phyloP scores from a whole-genome alignment of 1,140 invertebrate species.

The Subanguina moxae region DNA sequence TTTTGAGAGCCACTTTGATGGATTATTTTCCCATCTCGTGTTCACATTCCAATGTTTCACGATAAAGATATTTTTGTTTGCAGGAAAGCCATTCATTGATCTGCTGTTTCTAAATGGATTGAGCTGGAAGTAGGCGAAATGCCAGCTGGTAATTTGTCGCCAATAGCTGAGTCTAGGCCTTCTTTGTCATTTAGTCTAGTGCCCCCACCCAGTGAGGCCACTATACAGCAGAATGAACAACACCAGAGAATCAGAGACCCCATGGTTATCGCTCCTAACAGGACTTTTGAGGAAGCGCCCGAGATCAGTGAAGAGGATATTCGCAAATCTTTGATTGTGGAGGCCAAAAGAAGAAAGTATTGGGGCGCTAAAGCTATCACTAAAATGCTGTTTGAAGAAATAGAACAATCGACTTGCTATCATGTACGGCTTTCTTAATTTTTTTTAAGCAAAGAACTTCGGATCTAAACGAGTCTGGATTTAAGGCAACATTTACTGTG shows the following conservation, averaged over 20 bases:
- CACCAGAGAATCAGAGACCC: background rate
- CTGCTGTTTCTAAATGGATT: no score
- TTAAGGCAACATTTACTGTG: no score
- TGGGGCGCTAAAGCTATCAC: constrained; percentile 54
- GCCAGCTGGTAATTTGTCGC: background rate
- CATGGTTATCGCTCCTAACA: background rate
- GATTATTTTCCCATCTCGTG: no score
- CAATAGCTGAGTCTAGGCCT: background rate
- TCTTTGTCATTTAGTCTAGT: background rate
- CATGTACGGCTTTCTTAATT: no score
- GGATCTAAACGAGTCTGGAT: background rate
- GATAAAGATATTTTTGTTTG: no score
- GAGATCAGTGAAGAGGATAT: constrained; percentile 47
- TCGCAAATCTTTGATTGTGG: constrained; percentile 50
- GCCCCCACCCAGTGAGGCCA: background rate
- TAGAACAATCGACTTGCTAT: constrained; percentile 48
- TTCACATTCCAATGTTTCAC: no score
- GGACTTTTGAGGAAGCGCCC: background rate
- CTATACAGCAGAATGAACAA: background rate
- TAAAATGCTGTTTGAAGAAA: constrained; percentile 55
- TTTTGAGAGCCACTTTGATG: no score
- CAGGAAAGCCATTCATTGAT: no score
- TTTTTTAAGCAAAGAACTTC: constrained; percentile 5
- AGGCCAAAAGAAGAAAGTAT: constrained; percentile 52
- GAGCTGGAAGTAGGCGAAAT: no score